Base-by-base conservation (phyloP, 2,888 invertebrate genomes). In the Cancer borealis region DNA sequence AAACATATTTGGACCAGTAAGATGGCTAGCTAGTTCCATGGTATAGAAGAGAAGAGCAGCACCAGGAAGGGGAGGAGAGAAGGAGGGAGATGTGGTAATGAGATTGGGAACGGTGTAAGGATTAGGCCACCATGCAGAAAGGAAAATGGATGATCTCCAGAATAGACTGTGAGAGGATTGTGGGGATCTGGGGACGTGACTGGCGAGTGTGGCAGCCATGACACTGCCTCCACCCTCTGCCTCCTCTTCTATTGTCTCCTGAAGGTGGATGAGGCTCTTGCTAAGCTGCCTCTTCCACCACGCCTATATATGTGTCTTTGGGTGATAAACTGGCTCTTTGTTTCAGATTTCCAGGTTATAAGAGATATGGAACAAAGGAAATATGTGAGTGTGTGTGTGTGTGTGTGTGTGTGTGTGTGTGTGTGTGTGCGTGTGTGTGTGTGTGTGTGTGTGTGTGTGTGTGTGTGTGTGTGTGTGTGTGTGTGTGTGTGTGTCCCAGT, bases 111-210 rank as follows among this genome's bases (percentile, higher is more conserved):
- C 84, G 84, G 92, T 79, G 79, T 46, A 21, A 47, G 92, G 92
- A 92, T 92, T 92, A 92, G 92, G 79, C 79, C 79, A 84, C 79
- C 92, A 92, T 92, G 92, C 92, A 92, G 92, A 79, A 92, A 92
- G 92, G 92, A 92, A 92, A 92, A 92, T 92, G 45, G 46, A 92
- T 92, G 79, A n/a, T 12, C 46, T 92, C 26, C 92, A 46, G 47
- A 92, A 84, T 92, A 92, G 92, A 92, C 92, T 79, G 66, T 30
- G 47, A 66, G 92, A 73, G 47, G 46, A 66, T 73, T n/a, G 46
- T 6, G 26, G 92, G 60, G 45, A 45, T 79, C 79, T 73, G 26
- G 47, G 21, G 47, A 26, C 46, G 92, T 79, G 73, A 79, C 89
- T 54, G 14, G 89, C 21, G 49, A 46, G 89, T 26, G 79, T 30